Evolutionary conservation across 2,113 vertebrate species (phyloP), one percentile per base, ranked within the genome.

Genomic region (Collichthys lucidus): DNA sequence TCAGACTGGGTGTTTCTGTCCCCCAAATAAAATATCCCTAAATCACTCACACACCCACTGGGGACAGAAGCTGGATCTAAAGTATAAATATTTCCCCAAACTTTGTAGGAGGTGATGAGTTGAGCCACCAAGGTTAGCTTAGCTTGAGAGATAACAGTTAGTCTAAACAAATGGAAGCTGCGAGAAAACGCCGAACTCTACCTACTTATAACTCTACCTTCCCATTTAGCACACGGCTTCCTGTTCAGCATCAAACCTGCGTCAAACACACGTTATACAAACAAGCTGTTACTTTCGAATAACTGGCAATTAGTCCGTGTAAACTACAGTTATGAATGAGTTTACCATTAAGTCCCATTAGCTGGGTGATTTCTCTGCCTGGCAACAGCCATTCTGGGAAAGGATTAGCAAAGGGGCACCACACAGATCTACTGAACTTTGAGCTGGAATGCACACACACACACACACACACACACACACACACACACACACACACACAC

Each of bases 341-440:
- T 79, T 70, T 66, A 26, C 35, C 24, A 70, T 79, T 50, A 64
- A 76, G 50, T 46, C 67, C 79, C 67, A 84, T 91, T 84, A 81
- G 50, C 2, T 69, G 85, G 87, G 80, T 88, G 62, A 90, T 88
- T 85, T 88, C 84, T 90, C 91, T 93, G 93, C 92, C 92, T 82
- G 83, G 88, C 82, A 93, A 93, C 92, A 88, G 82, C 86, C 89
- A 84, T 93, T 93, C 86, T 88, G 85, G 87, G 86, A 88, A 86
- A 26, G 90, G 91, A 92, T 93, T 93, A 93, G 66, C 70, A 61
- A 40, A 22, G 61, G 78, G 80, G 80, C 79, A 87, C 31, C 60
- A 17, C 60, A 40, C 56, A 85, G 84, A 83, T 87, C 87, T 63
- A 74, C 82, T 91, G 92, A 91, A 92, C 88, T 91, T 88, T 79